Percentiles rank a stretch among this genome's conserved stretches.
Conservation (phyloP, 2,888 invertebrate genomes). For the Leucophora obtusa region DNA sequence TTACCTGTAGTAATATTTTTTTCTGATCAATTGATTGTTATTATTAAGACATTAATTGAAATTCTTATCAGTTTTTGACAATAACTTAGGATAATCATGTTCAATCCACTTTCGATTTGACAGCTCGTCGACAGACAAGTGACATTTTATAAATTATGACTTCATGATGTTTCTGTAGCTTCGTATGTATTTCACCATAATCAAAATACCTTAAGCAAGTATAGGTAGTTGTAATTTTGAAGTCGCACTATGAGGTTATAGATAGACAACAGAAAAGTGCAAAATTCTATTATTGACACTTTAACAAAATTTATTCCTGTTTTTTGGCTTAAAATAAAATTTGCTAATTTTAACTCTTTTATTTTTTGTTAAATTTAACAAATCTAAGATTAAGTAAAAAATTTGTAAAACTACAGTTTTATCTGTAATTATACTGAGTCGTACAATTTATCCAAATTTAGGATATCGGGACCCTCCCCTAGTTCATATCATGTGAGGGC, state of each 20-base stretch:
- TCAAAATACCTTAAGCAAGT: constrained; percentile 23
- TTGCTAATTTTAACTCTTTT: too few relatives aligned
- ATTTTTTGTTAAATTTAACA: too few relatives aligned
- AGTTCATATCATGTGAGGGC: too few relatives aligned
- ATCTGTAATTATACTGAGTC: too few relatives aligned
- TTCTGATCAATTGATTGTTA: constrained; percentile 45
- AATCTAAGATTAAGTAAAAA: too few relatives aligned
- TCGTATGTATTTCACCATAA: constrained; percentile 34
- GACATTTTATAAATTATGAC: constrained; percentile 78
- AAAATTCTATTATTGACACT: too few relatives aligned
- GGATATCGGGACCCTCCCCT: too few relatives aligned
- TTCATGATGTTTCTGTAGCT: constrained; percentile 60
- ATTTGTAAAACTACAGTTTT: too few relatives aligned
- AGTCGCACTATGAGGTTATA: background rate
- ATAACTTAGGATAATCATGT: constrained; percentile 75
- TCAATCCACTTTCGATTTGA: constrained; percentile 79
- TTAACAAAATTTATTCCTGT: too few relatives aligned
- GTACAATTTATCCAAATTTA: too few relatives aligned
- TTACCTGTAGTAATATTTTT: constrained; percentile 41
- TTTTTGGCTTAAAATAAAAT: too few relatives aligned
- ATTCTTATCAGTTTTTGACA: constrained; percentile 77
- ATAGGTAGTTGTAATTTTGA: background rate
- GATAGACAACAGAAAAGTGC: too few relatives aligned
- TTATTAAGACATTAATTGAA: constrained; percentile 75
- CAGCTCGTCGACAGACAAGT: constrained; percentile 78